Conservation (phyloP, 2,888 invertebrate species). For the Desoria tigrina region DNA sequence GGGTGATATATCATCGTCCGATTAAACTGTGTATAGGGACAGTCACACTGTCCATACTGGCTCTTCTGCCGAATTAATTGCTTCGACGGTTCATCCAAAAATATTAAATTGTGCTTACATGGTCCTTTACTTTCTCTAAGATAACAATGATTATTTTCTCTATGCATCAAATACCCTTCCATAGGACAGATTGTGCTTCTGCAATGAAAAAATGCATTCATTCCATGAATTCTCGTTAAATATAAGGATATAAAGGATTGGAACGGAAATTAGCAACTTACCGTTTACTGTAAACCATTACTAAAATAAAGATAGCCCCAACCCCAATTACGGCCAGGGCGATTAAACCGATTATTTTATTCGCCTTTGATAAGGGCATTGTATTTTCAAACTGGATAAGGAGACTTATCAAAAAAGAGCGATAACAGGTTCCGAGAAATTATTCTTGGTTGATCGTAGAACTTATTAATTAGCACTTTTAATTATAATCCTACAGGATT, state of each 20-base stretch:
- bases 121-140: constrained; percentile 28
- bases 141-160: constrained; percentile 25
- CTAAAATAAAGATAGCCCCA: constrained; percentile 25
- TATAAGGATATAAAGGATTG: too few relatives aligned
- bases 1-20: constrained; percentile 27
- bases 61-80: constrained; percentile 13
- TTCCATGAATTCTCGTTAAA: too few relatives aligned
- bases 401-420: too few relatives aligned
- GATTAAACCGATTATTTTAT: constrained; percentile 34
- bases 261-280: too few relatives aligned
- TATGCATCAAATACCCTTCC: constrained; percentile 18
- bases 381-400: too few relatives aligned
- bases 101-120: constrained; percentile 26
- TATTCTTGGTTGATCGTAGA: too few relatives aligned
- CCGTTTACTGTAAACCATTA: constrained; percentile 23
- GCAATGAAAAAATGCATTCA: constrained; percentile 3
- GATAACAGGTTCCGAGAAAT: too few relatives aligned
- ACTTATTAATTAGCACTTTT: too few relatives aligned
- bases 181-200: constrained; percentile 29
- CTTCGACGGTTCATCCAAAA: constrained; percentile 21
- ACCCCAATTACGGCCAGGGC: constrained; percentile 32
- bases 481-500: too few relatives aligned
- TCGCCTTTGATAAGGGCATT: constrained; percentile 36
- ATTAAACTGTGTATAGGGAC: constrained; percentile 29
- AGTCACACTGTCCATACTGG: constrained; percentile 30